phyloP scores from a whole-genome alignment of 2,888 invertebrate genomes.

The Hydrotaea cyrtoneurina region DNA sequence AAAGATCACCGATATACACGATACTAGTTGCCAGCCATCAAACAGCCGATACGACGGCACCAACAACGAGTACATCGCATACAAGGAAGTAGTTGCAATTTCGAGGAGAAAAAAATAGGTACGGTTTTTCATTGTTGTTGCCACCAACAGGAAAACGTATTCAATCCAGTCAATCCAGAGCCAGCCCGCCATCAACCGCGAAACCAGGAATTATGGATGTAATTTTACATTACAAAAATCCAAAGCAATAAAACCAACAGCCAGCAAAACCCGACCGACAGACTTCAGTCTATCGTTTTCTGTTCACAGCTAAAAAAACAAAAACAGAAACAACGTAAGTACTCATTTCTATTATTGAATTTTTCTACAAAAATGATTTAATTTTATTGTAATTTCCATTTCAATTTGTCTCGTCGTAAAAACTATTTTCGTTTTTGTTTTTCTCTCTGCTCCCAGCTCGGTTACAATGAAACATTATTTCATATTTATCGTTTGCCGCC shows the following conservation, averaged over 20 bases:
- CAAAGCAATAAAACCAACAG: not conserved
- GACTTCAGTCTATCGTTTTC: not conserved
- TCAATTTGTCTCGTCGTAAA: conserved; percentile 5
- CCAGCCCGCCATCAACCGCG: conserved; percentile 7
- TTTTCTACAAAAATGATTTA: not conserved
- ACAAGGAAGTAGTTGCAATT: conserved; percentile 15
- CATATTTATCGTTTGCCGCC: not conserved
- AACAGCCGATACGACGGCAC: too few relatives aligned
- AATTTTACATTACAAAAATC: not conserved
- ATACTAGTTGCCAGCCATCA: not conserved
- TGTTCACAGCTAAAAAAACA: not conserved
- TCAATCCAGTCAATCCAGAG: not conserved
- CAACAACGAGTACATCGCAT: not conserved
- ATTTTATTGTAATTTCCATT: conserved; percentile 16
- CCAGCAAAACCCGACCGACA: not conserved
- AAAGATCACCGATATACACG: conserved; percentile 19
- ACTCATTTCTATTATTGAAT: not conserved
- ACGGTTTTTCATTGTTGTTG: not conserved
- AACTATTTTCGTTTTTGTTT: not conserved
- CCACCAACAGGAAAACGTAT: not conserved
- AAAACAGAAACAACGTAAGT: not conserved
- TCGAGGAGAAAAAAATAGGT: not conserved
- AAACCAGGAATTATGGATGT: conserved; percentile 32
- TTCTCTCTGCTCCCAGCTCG: too few relatives aligned
- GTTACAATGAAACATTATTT: not conserved